These are phyloP conservation scores for Huso huso DNA, from an alignment of 2,797 vertebrate species.

Conservation along the genomic window DNA sequence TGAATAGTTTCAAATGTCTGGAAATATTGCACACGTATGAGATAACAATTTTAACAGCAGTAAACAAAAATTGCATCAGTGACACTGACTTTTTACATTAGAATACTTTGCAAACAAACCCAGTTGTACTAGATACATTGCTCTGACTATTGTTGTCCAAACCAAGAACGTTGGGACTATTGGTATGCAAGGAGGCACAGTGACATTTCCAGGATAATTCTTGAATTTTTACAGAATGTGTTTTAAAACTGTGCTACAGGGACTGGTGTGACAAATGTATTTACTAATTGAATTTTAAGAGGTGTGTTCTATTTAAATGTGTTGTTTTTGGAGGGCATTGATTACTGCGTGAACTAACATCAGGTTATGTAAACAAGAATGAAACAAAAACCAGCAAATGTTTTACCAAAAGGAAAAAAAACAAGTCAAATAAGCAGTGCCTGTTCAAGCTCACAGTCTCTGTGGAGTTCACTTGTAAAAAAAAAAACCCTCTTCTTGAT, in stretches of 20 bases:
- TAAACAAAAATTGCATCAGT: slow-evolving; percentile 60
- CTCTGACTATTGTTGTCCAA: slow-evolving; percentile 18
- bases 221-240: slow-evolving; percentile 74
- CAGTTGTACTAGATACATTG: slow-evolving; percentile 40
- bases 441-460: slow-evolving; percentile 95
- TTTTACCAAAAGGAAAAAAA: slow-evolving; percentile 57
- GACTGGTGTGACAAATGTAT: slow-evolving; percentile 71
- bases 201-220: slow-evolving; percentile 77
- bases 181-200: slow-evolving; percentile 66
- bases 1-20: slow-evolving; percentile 73
- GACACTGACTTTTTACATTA: slow-evolving; percentile 50
- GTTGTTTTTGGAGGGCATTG: slow-evolving; percentile 80
- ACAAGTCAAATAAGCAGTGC: slow-evolving; percentile 89
- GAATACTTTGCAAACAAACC: slow-evolving; percentile 15
- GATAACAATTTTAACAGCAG: slow-evolving; percentile 27
- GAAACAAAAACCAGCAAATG: slow-evolving; percentile 75
- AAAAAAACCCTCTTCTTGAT: slow-evolving; percentile 70
- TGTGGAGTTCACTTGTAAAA: slow-evolving; percentile 96
- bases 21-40: slow-evolving; percentile 44
- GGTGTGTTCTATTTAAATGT: slow-evolving; percentile 72
- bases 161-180: slow-evolving; percentile 35
- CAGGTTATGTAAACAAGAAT: slow-evolving; percentile 85
- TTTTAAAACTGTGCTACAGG: slow-evolving; percentile 73
- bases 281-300: slow-evolving; percentile 65
- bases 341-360: slow-evolving; percentile 80